Evolutionary conservation across 2,888 invertebrate genomes (phyloP).

Genomic region (Hoplodrina ambigua): DNA sequence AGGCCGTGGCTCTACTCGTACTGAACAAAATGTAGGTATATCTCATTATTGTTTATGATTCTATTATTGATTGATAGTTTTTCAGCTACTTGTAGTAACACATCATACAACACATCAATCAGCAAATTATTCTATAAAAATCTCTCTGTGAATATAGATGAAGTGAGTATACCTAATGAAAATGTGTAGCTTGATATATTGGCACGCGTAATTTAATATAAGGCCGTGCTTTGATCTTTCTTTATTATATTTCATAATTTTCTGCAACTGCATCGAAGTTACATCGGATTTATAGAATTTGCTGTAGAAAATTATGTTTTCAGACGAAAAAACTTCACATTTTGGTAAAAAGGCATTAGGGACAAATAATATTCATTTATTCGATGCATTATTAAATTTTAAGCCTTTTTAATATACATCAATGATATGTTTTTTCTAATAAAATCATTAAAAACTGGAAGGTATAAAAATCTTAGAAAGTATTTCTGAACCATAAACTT

Average conservation of each 20-base stretch:
- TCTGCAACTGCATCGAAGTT: too few species aligned
- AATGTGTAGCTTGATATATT: too few species aligned
- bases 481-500: conserved; percentile 73
- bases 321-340: neutral
- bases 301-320: neutral
- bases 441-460: neutral
- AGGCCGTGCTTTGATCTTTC: too few species aligned
- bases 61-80: too few species aligned
- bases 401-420: neutral
- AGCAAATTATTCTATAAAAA: too few species aligned
- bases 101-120: too few species aligned
- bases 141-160: too few species aligned
- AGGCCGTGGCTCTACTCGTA: neutral
- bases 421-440: neutral
- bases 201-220: too few species aligned
- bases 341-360: neutral
- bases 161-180: too few species aligned
- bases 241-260: too few species aligned
- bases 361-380: neutral
- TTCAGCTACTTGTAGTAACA: too few species aligned
- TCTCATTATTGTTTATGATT: neutral
- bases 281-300: too few species aligned
- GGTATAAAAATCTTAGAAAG: neutral
- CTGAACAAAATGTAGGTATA: neutral
- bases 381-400: neutral